These are phyloP conservation scores for Podarcis muralis DNA, from an alignment of 2,113 vertebrate genomes.

Conservation along the genomic window DNA sequence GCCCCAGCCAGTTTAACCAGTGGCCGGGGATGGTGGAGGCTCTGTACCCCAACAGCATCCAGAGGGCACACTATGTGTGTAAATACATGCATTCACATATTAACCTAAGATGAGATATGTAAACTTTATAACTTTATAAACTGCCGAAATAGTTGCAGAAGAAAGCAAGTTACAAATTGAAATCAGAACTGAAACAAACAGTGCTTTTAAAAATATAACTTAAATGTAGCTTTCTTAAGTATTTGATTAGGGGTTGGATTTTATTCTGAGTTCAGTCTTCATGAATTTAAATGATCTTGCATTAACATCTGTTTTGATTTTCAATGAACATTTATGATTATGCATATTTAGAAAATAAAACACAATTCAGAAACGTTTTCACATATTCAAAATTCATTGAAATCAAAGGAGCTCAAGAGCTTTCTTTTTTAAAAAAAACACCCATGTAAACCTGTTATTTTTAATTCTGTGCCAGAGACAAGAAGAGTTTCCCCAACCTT, in stretches of 20 bases:
- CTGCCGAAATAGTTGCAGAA: neutral
- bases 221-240: neutral
- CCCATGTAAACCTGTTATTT: neutral
- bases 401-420: neutral
- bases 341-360: neutral
- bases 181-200: neutral
- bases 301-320: neutral
- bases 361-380: neutral
- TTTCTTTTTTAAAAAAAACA: neutral
- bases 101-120: neutral
- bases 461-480: neutral
- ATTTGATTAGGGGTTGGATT: neutral
- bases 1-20: too few relatives aligned
- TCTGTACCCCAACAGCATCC: too few relatives aligned
- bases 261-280: neutral
- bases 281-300: neutral
- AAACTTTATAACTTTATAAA: neutral
- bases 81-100: neutral
- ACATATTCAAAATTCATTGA: neutral
- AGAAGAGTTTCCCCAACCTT: neutral
- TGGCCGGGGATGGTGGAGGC: too few relatives aligned
- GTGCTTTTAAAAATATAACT: neutral
- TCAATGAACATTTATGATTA: neutral
- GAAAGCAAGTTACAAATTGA: neutral
- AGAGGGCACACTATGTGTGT: neutral